phyloP scores from a whole-genome alignment of 2,888 invertebrate species.

The Lypha dubia region DNA sequence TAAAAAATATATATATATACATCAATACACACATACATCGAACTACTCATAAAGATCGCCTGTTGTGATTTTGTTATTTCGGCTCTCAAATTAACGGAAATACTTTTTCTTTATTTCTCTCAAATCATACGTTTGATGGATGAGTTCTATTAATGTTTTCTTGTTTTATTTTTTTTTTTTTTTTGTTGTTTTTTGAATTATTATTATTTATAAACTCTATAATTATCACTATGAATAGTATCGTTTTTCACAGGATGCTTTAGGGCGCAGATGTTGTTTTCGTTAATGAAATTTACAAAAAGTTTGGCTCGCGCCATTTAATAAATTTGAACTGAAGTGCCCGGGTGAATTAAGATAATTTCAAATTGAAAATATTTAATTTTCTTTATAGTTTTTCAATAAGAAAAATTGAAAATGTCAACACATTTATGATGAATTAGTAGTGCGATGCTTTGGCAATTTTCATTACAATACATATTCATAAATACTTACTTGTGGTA shows the following conservation, averaged over 20 bases:
- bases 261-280: slow-evolving; percentile 63
- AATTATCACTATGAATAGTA: slow-evolving; percentile 70
- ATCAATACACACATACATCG: background rate
- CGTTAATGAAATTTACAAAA: slow-evolving; percentile 43
- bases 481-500: too few species aligned
- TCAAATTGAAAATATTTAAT: slow-evolving; percentile 20
- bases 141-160: slow-evolving; percentile 49
- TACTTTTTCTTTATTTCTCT: slow-evolving; percentile 54
- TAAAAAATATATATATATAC: slow-evolving; percentile 1
- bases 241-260: slow-evolving; percentile 71
- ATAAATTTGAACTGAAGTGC: slow-evolving; percentile 46
- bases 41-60: slow-evolving; percentile 60
- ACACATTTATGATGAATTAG: slow-evolving; percentile 63
- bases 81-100: slow-evolving; percentile 72
- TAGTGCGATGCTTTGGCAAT: background rate
- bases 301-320: slow-evolving; percentile 71
- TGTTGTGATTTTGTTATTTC: slow-evolving; percentile 68
- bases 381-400: background rate
- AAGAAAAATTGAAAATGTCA: slow-evolving; percentile 60
- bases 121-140: slow-evolving; percentile 47
- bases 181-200: slow-evolving; percentile 22
- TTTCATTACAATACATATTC: too few species aligned
- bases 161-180: slow-evolving; percentile 6
- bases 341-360: slow-evolving; percentile 21
- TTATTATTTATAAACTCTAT: slow-evolving; percentile 64